Base-by-base conservation (phyloP, 2,113 vertebrate genomes). In the Orycteropus afer region DNA sequence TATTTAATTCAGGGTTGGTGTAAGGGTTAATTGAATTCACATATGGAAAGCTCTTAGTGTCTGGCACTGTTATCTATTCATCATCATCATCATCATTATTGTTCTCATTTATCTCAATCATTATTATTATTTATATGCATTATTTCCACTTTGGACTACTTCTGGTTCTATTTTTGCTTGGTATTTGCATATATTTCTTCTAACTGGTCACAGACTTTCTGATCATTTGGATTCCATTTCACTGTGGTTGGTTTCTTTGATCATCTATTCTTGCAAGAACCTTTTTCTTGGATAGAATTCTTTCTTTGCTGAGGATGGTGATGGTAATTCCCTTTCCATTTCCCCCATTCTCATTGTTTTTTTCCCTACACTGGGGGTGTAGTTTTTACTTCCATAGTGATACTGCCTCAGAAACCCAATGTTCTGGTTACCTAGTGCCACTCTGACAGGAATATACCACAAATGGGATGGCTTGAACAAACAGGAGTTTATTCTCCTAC, bases 1-100 rank as follows among this genome's bases (percentile, higher is more conserved):
- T 1, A 2, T 13, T 61, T 71, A 4, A 65, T 13, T 37, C 40
- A 3, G 13, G 29, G 25, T 3, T 25, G 42, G 5, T 0, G 2
- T 9, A 45, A 73, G 34, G 37, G 45, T 22, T 11, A 1, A 12
- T 23, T 5, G 25, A 13, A 59, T 32, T 32, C 67, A 14, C 12
- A 1, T 4, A 0, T 14, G 42, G 49, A 23, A 51, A 74, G 27
- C 27, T 7, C 29, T 55, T 47, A 20, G 6, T 27, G 29, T 20
- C 73, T 32, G 9, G 34, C 14, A 42, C 22, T 1, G 5, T 9
- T 9, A 4, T 5, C 65, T 67, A 0, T n/a, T 18, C 3, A 11
- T 7, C 18, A n/a, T 17, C 29, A 7, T 5, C 73, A 32, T 23
- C 0, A 1, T 22, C 1, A 18, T 49, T 23, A 12, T 40, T 45